Base-by-base conservation (phyloP, 2,888 invertebrate genomes). In the Pristionchus maxplancki region DNA sequence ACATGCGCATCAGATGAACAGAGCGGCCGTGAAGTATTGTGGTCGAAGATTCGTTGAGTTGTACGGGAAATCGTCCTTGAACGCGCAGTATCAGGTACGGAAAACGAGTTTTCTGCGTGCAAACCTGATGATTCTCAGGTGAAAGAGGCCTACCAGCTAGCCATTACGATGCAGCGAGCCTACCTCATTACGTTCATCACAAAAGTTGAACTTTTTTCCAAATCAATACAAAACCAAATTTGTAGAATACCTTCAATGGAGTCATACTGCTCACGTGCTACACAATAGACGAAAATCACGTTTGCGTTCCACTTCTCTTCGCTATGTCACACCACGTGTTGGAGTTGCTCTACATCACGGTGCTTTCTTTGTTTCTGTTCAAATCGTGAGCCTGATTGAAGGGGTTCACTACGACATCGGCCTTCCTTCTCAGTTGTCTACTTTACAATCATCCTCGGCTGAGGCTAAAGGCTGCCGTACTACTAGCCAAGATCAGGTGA, bases 1-100 rank as follows among this genome's bases (percentile, higher is more conserved):
- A n/a, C n/a, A n/a, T n/a, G n/a, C n/a, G n/a, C n/a, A n/a, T n/a
- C 17, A 78, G 78, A 48, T 78, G 44, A 78, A 78, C 78, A 48
- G 28, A 28, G 48, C 28, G 9, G 78, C 78, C 1, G 78, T 44
- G 28, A 78, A 28, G 11, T 78, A 78, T 44, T 78, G 78, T 17
- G 78, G 78, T 0, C 24, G 44, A 17, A 11, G 78, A 8, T 44
- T 24, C 28, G n/a, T 6, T 3, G 28, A 40, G 13, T 3, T 78
- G 78, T 28, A 44, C 24, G 78, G 44, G 3, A 78, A 34, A 15
- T n/a, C 78, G 11, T 8, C 48, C 6, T 9, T 78, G 9, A 78
- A 78, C 28, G 78, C 78, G 17, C 78, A 40, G 20, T 78, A 78
- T 48, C 78, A 78, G 78, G 44, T 78, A 48, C n/a, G n/a, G n/a